phyloP scores from a whole-genome alignment of 1,140 invertebrate genomes.

The Leptinotarsa lineolata region DNA sequence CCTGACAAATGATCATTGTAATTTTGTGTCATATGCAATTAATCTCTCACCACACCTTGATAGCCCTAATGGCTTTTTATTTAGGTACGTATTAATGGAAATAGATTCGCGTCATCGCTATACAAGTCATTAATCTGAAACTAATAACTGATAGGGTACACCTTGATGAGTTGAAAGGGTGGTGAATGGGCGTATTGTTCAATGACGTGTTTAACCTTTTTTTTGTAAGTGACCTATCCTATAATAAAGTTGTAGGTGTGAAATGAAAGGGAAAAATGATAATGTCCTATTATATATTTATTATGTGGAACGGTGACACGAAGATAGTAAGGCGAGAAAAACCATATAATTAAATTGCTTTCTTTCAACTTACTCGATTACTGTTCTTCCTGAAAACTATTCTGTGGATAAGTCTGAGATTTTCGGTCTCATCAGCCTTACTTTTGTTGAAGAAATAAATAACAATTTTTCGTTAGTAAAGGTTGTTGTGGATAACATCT shows the following conservation, averaged over 20 bases:
- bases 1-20: constrained; percentile 23
- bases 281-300: too few species aligned
- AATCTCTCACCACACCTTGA: constrained; percentile 26
- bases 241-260: background rate
- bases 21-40: constrained; percentile 22
- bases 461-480: too few species aligned
- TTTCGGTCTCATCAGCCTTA: too few species aligned
- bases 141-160: constrained; percentile 15
- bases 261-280: too few species aligned
- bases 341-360: too few species aligned
- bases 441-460: too few species aligned
- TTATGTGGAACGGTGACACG: too few species aligned
- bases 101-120: constrained; percentile 12
- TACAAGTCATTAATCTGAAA: constrained; percentile 19
- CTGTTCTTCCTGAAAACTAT: too few species aligned
- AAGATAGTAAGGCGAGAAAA: too few species aligned
- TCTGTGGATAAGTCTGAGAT: too few species aligned
- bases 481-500: too few species aligned
- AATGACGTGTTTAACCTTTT: background rate
- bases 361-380: too few species aligned
- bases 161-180: background rate
- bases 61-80: constrained; percentile 27
- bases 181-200: background rate
- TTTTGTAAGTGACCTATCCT: background rate
- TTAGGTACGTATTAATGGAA: constrained; percentile 19